Evolutionary conservation across 1,140 invertebrate species (phyloP).

Genomic region (Copidosoma floridanum): DNA sequence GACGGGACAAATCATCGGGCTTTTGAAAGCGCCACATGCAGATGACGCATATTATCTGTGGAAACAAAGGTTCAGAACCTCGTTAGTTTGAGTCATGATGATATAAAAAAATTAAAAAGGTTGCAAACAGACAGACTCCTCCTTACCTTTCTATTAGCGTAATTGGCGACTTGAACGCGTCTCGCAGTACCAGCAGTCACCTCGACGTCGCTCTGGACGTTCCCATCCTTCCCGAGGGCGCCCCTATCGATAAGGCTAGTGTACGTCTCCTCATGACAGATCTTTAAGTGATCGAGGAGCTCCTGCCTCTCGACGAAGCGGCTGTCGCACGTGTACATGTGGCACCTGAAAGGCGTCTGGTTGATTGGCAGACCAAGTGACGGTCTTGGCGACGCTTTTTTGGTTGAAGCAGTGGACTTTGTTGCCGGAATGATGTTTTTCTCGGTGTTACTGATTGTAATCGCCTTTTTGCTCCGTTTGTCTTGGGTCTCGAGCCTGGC

Average conservation of each 20-base stretch:
- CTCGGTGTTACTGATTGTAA: background rate
- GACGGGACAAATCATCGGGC: conserved; percentile 84
- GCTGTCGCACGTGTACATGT: conserved; percentile 86
- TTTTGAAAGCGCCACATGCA: conserved; percentile 92
- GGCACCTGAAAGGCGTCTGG: conserved; percentile 79
- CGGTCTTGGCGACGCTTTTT: conserved; percentile 34
- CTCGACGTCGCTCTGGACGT: conserved; percentile 34
- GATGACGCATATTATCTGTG: conserved; percentile 83
- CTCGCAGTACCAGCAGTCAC: conserved; percentile 36
- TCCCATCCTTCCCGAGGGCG: conserved; percentile 66
- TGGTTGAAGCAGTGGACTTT: too few relatives aligned
- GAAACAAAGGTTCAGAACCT: too few relatives aligned
- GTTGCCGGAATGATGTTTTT: background rate
- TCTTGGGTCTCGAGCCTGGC: conserved; percentile 19
- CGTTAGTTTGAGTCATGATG: background rate
- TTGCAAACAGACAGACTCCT: background rate
- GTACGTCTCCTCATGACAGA: conserved; percentile 70
- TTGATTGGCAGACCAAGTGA: conserved; percentile 37
- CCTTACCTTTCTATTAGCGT: conserved; percentile 79
- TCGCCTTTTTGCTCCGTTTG: conserved; percentile 10
- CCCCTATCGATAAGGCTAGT: conserved; percentile 76
- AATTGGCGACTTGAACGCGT: conserved; percentile 77
- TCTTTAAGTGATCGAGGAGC: conserved; percentile 78
- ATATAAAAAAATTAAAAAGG: background rate
- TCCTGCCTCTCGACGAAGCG: conserved; percentile 77